Evolutionary conservation across 1,140 invertebrate species (phyloP).

Genomic region (Drosophila orena): DNA sequence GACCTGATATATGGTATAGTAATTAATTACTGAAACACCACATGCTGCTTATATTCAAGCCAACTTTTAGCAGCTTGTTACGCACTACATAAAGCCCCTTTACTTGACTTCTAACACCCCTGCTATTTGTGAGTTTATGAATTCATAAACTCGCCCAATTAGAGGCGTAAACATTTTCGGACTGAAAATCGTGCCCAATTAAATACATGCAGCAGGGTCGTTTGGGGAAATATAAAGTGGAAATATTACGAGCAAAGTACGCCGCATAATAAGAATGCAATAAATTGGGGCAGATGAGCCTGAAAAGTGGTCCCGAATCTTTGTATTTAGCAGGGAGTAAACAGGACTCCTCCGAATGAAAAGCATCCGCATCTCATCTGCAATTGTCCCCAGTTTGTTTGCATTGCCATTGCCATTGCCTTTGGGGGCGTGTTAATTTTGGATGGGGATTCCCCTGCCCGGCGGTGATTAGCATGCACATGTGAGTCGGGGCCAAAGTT

Average conservation of each 20-base stretch:
- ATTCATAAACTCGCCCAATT: constrained; percentile 54
- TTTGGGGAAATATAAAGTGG: constrained; percentile 24
- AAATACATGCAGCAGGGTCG: background rate
- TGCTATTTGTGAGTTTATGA: constrained; percentile 35
- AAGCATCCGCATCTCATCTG: constrained; percentile 40
- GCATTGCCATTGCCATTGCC: constrained; percentile 12
- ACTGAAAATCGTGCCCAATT: constrained; percentile 61
- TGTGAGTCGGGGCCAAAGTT: constrained; percentile 10
- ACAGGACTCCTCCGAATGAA: constrained; percentile 23
- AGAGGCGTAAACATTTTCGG: constrained; percentile 57
- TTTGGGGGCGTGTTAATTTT: constrained; percentile 65
- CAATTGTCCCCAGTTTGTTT: constrained; percentile 55
- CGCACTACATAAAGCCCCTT: background rate
- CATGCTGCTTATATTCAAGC: background rate
- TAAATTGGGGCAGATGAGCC: constrained; percentile 49
- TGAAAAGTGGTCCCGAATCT: constrained; percentile 1
- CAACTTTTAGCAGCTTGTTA: constrained; percentile 32
- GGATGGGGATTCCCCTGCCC: constrained; percentile 21
- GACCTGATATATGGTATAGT: background rate
- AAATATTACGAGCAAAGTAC: constrained; percentile 17
- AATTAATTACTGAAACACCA: too few relatives aligned
- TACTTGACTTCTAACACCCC: constrained; percentile 11
- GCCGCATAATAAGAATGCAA: constrained; percentile 31
- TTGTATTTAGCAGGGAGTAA: constrained; percentile 13
- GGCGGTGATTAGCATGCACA: constrained; percentile 45